Evolutionary conservation across 2,888 invertebrate species (phyloP).

Genomic region (Blastobasis lacticolella): DNA sequence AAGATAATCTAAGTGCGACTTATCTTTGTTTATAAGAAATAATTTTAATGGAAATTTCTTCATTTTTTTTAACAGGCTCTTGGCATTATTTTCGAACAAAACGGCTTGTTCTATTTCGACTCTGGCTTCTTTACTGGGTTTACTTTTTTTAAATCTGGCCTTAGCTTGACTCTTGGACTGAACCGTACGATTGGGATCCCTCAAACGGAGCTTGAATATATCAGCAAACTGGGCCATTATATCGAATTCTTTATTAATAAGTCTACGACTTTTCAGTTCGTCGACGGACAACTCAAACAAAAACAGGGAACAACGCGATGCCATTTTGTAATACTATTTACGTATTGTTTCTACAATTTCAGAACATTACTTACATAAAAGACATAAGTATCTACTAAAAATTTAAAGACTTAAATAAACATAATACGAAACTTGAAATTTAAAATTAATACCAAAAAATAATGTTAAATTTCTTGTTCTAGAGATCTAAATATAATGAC

Average conservation of each 20-base stretch:
- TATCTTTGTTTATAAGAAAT: slow-evolving; percentile 32
- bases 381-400: slow-evolving; percentile 4
- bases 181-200: slow-evolving; percentile 25
- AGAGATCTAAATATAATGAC: too few species aligned
- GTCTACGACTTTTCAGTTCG: slow-evolving; percentile 32
- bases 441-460: slow-evolving; percentile 30
- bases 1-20: slow-evolving; percentile 6
- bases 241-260: slow-evolving; percentile 28
- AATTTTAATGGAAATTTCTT: slow-evolving; percentile 42
- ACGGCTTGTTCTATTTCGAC: slow-evolving; percentile 22
- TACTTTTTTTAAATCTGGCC: slow-evolving; percentile 20
- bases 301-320: slow-evolving; percentile 52
- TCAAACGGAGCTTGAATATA: slow-evolving; percentile 41
- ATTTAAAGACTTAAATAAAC: slow-evolving; percentile 12
- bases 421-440: slow-evolving; percentile 30
- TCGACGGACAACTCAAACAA: slow-evolving; percentile 48
- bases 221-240: slow-evolving; percentile 44
- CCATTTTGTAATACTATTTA: slow-evolving; percentile 30
- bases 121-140: slow-evolving; percentile 14
- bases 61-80: slow-evolving; percentile 38
- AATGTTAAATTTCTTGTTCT: not conserved
- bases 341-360: slow-evolving; percentile 10
- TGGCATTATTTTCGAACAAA: slow-evolving; percentile 17
- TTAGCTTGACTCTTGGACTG: slow-evolving; percentile 23
- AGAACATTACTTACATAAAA: slow-evolving; percentile 9